Base-by-base conservation (phyloP, 37 sponge, comb jelly and placozoan species). In the Halisarca cf. caerulea region DNA sequence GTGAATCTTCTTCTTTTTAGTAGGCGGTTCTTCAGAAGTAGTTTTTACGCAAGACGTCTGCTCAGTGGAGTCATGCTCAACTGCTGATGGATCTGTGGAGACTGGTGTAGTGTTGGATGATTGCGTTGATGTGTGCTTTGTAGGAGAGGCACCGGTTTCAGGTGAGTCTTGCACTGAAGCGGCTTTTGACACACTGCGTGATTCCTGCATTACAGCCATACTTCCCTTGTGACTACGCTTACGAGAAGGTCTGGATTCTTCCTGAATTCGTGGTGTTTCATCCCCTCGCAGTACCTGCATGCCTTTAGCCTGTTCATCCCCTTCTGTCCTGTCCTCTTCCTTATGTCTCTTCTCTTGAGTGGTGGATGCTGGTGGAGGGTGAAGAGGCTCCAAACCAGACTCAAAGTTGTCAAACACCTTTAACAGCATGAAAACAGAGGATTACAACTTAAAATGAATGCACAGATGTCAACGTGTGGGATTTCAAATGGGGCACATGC, bases 331-430 rank as follows among this genome's bases (percentile, higher is more conserved):
- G 20, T 23, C 64, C 64, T 15, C 64, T 18, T 17, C 11, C 57
- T 54, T 17, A 11, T 17, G 15, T 61, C 64, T 27, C 20, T 61
- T 23, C 23, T 61, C 64, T 61, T 61, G 6, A 23, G 5, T 23
- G 64, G 64, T 21, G 20, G 23, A 5, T 20, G 20, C 64, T 15
- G 6, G 24, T 20, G 64, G 23, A 21, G 64, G 64, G 64, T 28
- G 15, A 5, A 61, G 64, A 61, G 64, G 64, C 23, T 61, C 64
- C 23, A 61, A 61, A 15, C 64, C 64, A 21, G 64, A 61, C 5
- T 61, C 64, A 61, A 61, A 61, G 64, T 61, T 61, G 24, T 61
- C 64, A 61, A 61, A 61, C 64, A 61, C 5, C 64, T 61, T 5
- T 15, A 23, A 61, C 30, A 61, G 15, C 64, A 61, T n/a, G n/a